Percentiles rank a stretch among this genome's conserved stretches.
phyloP scores from a whole-genome alignment of 2,113 vertebrate genomes.

The Colius striatus region DNA sequence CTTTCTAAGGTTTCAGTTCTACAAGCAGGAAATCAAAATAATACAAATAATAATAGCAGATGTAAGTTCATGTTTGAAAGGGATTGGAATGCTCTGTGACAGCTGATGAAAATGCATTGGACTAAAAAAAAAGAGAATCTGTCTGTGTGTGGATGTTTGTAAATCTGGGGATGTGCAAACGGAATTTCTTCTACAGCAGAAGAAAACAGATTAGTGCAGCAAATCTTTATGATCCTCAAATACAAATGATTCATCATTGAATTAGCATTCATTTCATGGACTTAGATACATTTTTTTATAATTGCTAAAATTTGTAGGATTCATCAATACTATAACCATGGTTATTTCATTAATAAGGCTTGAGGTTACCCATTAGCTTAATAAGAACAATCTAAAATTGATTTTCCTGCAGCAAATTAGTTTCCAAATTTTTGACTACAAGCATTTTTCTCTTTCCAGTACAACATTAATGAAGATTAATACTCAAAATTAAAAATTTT shows the following conservation, averaged over 20 bases:
- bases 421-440: constrained; percentile 11
- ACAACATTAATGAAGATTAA: constrained; percentile 37
- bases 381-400: constrained; percentile 32
- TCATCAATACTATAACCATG: constrained; percentile 41
- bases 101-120: not conserved
- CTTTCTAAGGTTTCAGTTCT: not conserved
- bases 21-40: not conserved
- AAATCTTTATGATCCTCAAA: not conserved
- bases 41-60: not conserved
- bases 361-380: constrained; percentile 25
- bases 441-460: constrained; percentile 33
- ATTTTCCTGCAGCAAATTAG: constrained; percentile 44
- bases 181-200: not conserved
- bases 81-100: not conserved
- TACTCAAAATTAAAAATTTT: not conserved
- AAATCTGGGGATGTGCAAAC: not conserved
- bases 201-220: not conserved
- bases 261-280: constrained; percentile 31
- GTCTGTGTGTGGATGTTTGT: not conserved
- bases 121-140: not conserved
- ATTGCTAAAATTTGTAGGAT: constrained; percentile 39
- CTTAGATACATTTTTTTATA: constrained; percentile 25
- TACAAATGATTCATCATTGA: constrained; percentile 1
- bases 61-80: not conserved
- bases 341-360: constrained; percentile 48